phyloP scores from a whole-genome alignment of 2,113 vertebrate species.

The Pachycephala philippinensis region DNA sequence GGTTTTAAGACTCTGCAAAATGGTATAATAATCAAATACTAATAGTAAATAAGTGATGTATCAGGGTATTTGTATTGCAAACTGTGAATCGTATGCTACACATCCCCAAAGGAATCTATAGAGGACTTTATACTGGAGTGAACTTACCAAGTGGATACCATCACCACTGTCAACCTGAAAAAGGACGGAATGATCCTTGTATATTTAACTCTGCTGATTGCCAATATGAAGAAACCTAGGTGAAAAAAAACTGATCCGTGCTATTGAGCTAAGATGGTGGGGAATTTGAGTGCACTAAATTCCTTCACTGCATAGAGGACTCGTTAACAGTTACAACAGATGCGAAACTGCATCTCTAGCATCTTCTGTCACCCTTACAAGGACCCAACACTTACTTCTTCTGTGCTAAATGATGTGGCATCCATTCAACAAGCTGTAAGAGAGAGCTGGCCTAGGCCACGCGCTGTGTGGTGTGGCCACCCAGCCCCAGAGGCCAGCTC shows the following conservation, averaged over 20 bases:
- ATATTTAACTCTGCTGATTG: slow-evolving; percentile 63
- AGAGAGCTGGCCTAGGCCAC: slow-evolving; percentile 54
- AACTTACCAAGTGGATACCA: slow-evolving; percentile 33
- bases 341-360: neutral
- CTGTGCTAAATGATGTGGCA: slow-evolving; percentile 51
- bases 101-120: slow-evolving; percentile 65
- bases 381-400: slow-evolving; percentile 41
- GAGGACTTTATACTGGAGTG: slow-evolving; percentile 34
- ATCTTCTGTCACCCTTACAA: slow-evolving; percentile 30
- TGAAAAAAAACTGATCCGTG: neutral
- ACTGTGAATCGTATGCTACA: slow-evolving; percentile 79
- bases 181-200: slow-evolving; percentile 38
- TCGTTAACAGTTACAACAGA: neutral
- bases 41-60: slow-evolving; percentile 77
- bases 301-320: slow-evolving; percentile 46
- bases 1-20: slow-evolving; percentile 68
- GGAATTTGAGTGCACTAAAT: slow-evolving; percentile 35
- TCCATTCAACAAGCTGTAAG: slow-evolving; percentile 51
- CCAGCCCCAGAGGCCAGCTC: slow-evolving; percentile 33
- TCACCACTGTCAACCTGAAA: neutral
- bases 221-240: slow-evolving; percentile 47
- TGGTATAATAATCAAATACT: slow-evolving; percentile 77
- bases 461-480: slow-evolving; percentile 9
- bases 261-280: neutral
- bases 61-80: slow-evolving; percentile 82